Evolutionary conservation across 2,888 invertebrate genomes (phyloP), one percentile per base, ranked within the genome.

Genomic region (Polymixis flavicincta): DNA sequence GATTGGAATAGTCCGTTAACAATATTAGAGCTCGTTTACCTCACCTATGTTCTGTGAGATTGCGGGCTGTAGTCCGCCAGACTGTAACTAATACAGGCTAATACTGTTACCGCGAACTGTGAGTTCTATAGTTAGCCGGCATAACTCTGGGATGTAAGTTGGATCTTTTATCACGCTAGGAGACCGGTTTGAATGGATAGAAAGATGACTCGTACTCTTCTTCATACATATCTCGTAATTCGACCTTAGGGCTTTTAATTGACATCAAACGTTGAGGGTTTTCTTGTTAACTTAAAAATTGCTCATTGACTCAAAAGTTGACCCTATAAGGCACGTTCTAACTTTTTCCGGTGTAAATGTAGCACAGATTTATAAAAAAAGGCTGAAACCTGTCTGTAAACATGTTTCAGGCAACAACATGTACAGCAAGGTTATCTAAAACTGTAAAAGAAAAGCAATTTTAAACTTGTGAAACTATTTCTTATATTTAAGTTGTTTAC

Each of bases 51-150:
- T 32, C n/a, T 45, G 59, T 48, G n/a, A 61, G 50, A 28, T 54
- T 76, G 59, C 6, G 48, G 37, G 50, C 32, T 8, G 25, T 6
- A n/a, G 8, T 48, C 22, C 42, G 37, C 17, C 25, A 64, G 59
- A 48, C 64, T 54, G 64, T 50, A 42, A 77, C 74, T 80, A 76
- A 71, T 55, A 59, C 14, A 64, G 37, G 48, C 14, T 74, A 74
- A 81, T 64, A 48, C 37, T 25, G 37, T 79, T 54, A 72, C 37
- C 48, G 32, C 9, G 22, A 50, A 78, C 60, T 55, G 54, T 37
- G 28, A 60, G 59, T 59, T 75, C 17, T 22, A 28, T n/a, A 42
- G 59, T 59, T 45, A 52, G 28, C 28, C 50, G 64, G 64, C 50
- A 14, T 52, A 64, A 42, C 42, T 42, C n/a, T n/a, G 22, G 1